Conservation (phyloP, 2,888 invertebrate species). For the Rhagophthalmus giganteus region DNA sequence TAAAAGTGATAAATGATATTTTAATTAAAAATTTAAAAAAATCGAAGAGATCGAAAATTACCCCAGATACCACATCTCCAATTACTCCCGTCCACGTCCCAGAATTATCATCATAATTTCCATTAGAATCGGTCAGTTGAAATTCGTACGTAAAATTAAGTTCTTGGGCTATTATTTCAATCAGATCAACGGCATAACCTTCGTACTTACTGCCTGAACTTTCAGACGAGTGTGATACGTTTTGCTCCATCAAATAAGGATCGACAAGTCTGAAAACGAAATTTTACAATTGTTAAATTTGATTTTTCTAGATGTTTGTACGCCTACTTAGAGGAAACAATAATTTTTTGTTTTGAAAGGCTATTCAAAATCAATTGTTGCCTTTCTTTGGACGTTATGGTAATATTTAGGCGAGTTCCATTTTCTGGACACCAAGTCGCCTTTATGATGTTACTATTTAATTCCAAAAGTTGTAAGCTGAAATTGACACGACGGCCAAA, state of each 20-base stretch:
- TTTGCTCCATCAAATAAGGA: conserved; percentile 68
- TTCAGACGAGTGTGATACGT: conserved; percentile 61
- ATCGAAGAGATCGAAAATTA: conserved; percentile 46
- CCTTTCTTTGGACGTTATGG: conserved; percentile 45
- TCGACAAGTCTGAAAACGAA: conserved; percentile 62
- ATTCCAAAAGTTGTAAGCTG: conserved; percentile 66
- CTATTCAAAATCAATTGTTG: conserved; percentile 55
- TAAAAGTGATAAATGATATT: conserved; percentile 53
- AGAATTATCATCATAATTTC: conserved; percentile 66
- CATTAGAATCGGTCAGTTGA: conserved; percentile 69
- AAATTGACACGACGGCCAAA: conserved; percentile 67
- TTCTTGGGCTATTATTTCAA: conserved; percentile 70
- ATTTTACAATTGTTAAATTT: neutral
- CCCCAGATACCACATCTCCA: conserved; percentile 73
- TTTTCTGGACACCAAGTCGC: conserved; percentile 55
- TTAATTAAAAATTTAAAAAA: neutral
- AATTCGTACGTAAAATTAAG: conserved; percentile 67
- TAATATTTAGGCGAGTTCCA: conserved; percentile 13
- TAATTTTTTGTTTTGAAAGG: conserved; percentile 58
- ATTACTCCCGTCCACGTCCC: conserved; percentile 80
- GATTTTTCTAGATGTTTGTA: no score
- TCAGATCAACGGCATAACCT: conserved; percentile 90
- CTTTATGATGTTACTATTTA: conserved; percentile 59
- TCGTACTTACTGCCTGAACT: conserved; percentile 76
- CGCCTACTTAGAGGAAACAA: conserved; percentile 57